These are phyloP conservation scores for Drosophila yakuba DNA, from an alignment of 1,140 invertebrate genomes.

Conservation along the genomic window DNA sequence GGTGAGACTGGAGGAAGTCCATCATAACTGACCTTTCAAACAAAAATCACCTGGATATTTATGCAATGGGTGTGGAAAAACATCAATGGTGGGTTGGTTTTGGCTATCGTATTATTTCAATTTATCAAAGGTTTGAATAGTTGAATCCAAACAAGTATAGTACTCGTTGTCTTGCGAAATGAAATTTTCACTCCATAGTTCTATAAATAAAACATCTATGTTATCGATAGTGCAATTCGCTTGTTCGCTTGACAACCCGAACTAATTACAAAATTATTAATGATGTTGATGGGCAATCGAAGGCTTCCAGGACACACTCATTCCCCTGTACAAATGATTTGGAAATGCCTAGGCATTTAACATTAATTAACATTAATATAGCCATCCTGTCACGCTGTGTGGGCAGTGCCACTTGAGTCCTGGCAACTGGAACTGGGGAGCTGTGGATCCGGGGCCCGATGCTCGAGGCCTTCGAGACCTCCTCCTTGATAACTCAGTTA, in stretches of 20 bases:
- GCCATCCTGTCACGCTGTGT: conserved; percentile 19
- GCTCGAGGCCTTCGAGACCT: not conserved
- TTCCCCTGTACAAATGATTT: conserved; percentile 35
- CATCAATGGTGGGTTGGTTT: too few relatives aligned
- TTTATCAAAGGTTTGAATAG: too few relatives aligned
- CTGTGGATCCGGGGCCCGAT: conserved; percentile 7
- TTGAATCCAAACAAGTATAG: too few relatives aligned
- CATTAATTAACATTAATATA: conserved; percentile 68
- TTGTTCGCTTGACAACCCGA: not conserved
- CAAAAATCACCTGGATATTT: not conserved
- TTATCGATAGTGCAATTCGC: too few relatives aligned
- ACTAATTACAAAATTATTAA: conserved; percentile 36
- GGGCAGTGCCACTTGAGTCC: too few relatives aligned
- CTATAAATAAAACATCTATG: too few relatives aligned
- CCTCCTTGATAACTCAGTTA: conserved; percentile 53
- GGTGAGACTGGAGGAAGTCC: too few relatives aligned
- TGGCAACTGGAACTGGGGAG: not conserved
- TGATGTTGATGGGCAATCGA: conserved; percentile 29
- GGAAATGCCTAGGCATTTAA: conserved; percentile 53
- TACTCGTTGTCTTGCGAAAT: too few relatives aligned
- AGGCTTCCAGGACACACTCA: too few relatives aligned
- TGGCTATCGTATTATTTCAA: too few relatives aligned
- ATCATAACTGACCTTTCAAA: conserved; percentile 20
- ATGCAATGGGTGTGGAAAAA: too few relatives aligned
- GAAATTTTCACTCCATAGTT: too few relatives aligned